phyloP scores from a whole-genome alignment of 2,888 invertebrate species.

The Perizoma affinitatum region DNA sequence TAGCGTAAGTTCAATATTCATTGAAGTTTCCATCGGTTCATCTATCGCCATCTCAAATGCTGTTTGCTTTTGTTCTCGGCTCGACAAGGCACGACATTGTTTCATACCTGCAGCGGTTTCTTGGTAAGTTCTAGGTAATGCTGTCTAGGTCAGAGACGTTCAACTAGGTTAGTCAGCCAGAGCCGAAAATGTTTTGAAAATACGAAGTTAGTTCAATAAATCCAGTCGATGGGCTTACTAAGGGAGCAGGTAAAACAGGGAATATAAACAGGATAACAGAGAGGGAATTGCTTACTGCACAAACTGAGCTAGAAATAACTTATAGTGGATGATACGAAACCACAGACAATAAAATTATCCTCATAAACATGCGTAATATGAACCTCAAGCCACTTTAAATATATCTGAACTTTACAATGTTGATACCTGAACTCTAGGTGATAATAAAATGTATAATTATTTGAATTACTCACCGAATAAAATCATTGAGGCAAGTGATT shows the following conservation, averaged over 20 bases:
- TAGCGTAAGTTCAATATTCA: no score
- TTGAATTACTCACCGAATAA: no score
- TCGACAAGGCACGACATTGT: background rate
- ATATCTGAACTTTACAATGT: background rate
- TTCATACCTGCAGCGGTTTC: slow-evolving; percentile 10
- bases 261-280: slow-evolving; percentile 11
- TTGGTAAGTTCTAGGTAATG: slow-evolving; percentile 14
- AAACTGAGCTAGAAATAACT: slow-evolving; percentile 6
- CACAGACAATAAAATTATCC: background rate
- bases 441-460: no score
- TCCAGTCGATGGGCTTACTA: slow-evolving; percentile 11
- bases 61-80: slow-evolving; percentile 2
- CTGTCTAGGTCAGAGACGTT: slow-evolving; percentile 20
- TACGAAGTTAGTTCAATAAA: slow-evolving; percentile 14
- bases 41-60: background rate
- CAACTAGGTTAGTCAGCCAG: slow-evolving; percentile 27
- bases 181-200: slow-evolving; percentile 15
- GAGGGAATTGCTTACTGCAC: slow-evolving; percentile 6
- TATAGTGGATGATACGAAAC: slow-evolving; percentile 17
- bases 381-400: background rate
- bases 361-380: background rate
- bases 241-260: slow-evolving; percentile 10
- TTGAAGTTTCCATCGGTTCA: background rate
- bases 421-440: no score
- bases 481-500: no score